Evolutionary conservation across 2,797 vertebrate species (phyloP), one percentile per base, ranked within the genome.

Genomic region (Oryzias sinensis): DNA sequence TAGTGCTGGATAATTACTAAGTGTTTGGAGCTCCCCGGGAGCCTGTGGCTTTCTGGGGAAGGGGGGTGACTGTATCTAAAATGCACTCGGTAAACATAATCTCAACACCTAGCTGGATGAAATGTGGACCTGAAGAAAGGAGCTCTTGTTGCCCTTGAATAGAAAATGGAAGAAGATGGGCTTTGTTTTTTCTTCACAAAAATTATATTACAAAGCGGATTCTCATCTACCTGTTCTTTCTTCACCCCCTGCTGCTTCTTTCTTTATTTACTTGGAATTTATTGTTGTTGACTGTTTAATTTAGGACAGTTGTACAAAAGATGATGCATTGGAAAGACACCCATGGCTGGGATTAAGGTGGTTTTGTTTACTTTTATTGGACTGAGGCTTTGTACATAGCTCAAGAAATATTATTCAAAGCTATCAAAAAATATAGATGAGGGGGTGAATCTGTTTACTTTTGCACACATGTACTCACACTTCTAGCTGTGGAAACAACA

Each of bases 11-110:
- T 97, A 97, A 98, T 97, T 97, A 97, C 94, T 94, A 93, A 90
- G 93, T 94, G 93, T 97, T 97, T 95, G 94, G 93, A 93, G 92
- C 93, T 92, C 93, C 95, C 92, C 93, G 88, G 93, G 93, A 94
- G 94, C 91, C 93, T 88, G 91, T 91, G 91, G 90, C 92, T 92
- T 94, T 92, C 90, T 83, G 91, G 83, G 82, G 68, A 29, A 49
- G 48, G 49, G 54, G 73, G 87, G 91, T 88, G 89, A 90, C 93
- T 93, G 93, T 95, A 94, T 94, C 93, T 94, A 95, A 96, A 93
- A 95, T 94, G 69, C 71, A 75, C 69, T 79, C 56, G 43, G 41
- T 68, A 69, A 77, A 71, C 59, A 51, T 66, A 53, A 37, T 37
- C 75, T 46, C 59, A 72, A 72, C 64, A 62, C 67, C 64, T 72